Percentiles rank a stretch among this genome's conserved stretches.
phyloP scores from a whole-genome alignment of 2,797 vertebrate genomes.

The Centroberyx gerrardi region DNA sequence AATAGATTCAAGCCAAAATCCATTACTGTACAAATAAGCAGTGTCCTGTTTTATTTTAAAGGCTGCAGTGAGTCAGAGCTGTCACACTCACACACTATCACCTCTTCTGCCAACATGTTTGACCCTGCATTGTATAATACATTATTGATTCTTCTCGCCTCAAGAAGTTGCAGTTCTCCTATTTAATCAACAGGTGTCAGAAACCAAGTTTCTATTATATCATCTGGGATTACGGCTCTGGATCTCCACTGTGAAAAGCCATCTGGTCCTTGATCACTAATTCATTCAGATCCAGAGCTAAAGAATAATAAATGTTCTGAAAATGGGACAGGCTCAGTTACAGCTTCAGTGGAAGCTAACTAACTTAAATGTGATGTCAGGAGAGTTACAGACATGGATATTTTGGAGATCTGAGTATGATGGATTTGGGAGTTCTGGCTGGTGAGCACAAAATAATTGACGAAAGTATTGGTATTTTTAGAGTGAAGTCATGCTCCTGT shows the following conservation, averaged over 20 bases:
- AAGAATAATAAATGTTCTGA: slow-evolving; percentile 77
- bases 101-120: background rate
- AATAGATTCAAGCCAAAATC: background rate
- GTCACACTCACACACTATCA: background rate
- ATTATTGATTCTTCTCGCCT: slow-evolving; percentile 13
- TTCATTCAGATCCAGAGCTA: slow-evolving; percentile 81
- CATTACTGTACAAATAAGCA: background rate
- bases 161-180: slow-evolving; percentile 59
- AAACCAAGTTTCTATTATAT: slow-evolving; percentile 57
- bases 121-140: background rate
- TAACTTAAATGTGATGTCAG: slow-evolving; percentile 49
- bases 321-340: slow-evolving; percentile 73
- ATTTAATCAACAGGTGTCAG: slow-evolving; percentile 78
- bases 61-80: background rate
- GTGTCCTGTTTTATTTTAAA: background rate
- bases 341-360: slow-evolving; percentile 50
- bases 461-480: too few relatives aligned
- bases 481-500: too few relatives aligned
- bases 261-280: slow-evolving; percentile 82
- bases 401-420: slow-evolving; percentile 15
- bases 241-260: slow-evolving; percentile 69
- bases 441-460: too few relatives aligned
- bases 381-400: slow-evolving; percentile 26
- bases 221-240: slow-evolving; percentile 40
- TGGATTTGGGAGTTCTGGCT: too few relatives aligned